Evolutionary conservation across 2,113 vertebrate species (phyloP).

Genomic region (Colistium nudipinnis): DNA sequence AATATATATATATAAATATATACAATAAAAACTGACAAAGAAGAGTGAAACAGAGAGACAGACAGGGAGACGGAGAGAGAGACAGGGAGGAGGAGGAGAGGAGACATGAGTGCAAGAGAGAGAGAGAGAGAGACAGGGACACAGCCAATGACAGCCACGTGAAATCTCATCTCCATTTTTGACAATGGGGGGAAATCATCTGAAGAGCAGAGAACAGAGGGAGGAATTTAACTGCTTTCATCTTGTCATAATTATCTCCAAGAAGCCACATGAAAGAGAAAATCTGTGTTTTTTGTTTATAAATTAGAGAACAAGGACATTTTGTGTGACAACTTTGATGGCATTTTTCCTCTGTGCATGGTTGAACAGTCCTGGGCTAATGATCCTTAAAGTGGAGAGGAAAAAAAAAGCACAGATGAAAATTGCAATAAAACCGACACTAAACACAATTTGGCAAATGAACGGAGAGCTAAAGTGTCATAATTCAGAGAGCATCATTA

Average conservation of each 20-base stretch:
- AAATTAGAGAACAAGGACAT: constrained; percentile 83
- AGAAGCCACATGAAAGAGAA: constrained; percentile 80
- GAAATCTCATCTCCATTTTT: constrained; percentile 85
- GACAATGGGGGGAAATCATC: constrained; percentile 82
- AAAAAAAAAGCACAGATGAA: constrained; percentile 66
- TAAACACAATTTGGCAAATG: constrained; percentile 77
- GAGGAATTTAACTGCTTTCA: constrained; percentile 83
- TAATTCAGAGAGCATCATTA: constrained; percentile 67
- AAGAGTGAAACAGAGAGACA: constrained; percentile 58
- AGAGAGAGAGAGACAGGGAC: constrained; percentile 69
- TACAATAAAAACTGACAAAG: constrained; percentile 70
- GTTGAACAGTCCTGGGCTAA: constrained; percentile 75
- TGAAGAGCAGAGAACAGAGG: constrained; percentile 82
- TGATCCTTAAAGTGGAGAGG: constrained; percentile 69
- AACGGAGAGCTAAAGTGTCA: constrained; percentile 70
- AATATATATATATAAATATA: no score
- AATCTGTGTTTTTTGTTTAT: constrained; percentile 84
- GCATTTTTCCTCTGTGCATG: constrained; percentile 76
- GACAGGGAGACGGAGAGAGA: constrained; percentile 51
- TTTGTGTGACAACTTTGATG: constrained; percentile 81
- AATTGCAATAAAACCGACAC: constrained; percentile 80
- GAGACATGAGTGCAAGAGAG: constrained; percentile 53
- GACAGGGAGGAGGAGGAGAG: constrained; percentile 54
- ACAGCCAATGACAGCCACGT: constrained; percentile 80
- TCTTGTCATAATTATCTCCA: constrained; percentile 85